A percentile compares a stretch with the other conserved stretches of the same genome.
Evolutionary conservation across 2,113 vertebrate genomes (phyloP).

Genomic region (Cnemophilus loriae): DNA sequence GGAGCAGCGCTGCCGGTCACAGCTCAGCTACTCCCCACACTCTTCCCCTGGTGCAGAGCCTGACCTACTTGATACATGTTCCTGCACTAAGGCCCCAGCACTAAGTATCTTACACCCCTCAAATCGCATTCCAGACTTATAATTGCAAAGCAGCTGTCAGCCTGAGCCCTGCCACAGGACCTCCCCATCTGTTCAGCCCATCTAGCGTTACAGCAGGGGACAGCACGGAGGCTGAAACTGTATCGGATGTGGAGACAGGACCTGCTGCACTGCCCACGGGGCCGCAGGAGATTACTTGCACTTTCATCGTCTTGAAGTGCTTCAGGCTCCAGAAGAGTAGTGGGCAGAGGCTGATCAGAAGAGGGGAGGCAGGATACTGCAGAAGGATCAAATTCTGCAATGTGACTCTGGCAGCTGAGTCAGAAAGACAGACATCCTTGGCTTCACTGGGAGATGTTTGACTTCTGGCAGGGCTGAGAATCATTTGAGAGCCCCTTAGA

Average conservation of each 20-base stretch:
- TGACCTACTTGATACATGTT: constrained; percentile 32
- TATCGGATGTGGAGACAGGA: background rate
- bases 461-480: background rate
- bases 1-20: background rate
- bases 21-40: background rate
- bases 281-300: background rate
- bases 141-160: constrained; percentile 63
- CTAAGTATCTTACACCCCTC: constrained; percentile 52
- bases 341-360: background rate
- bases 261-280: background rate
- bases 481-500: constrained; percentile 39
- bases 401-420: constrained; percentile 33
- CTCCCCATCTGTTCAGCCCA: constrained; percentile 53
- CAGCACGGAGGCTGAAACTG: constrained; percentile 24
- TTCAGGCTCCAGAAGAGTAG: background rate
- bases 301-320: background rate
- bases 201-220: constrained; percentile 56
- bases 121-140: constrained; percentile 67
- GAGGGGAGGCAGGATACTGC: background rate
- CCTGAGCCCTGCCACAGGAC: constrained; percentile 16
- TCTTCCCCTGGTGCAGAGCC: background rate
- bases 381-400: constrained; percentile 41
- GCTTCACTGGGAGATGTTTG: background rate
- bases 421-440: background rate
- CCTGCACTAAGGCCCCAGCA: background rate